Base-by-base conservation (phyloP, 2,888 invertebrate genomes). In the Harpagoxenus sublaevis region DNA sequence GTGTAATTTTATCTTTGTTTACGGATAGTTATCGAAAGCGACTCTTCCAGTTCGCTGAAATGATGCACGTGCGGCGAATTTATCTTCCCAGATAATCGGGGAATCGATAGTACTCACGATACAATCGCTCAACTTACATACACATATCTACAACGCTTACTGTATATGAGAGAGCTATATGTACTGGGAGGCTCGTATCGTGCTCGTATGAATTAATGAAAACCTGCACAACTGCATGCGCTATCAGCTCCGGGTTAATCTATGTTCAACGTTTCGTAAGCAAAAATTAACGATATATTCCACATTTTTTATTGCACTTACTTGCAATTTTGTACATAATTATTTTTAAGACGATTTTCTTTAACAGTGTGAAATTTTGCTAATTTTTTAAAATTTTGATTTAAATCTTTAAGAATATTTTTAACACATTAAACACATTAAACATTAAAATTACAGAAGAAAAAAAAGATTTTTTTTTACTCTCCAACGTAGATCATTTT, bases 151-250 rank as follows among this genome's bases (percentile, higher is more conserved):
- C 31, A 23, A 53, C 10, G 23, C 15, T 3, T 74, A 18, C 60
- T 15, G n/a, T 28, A 57, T 9, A 9, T 15, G 5, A 35, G 35
- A 35, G 35, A 35, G 35, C 6, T 35, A 5, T 35, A 35, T 35
- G 35, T 35, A 35, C 35, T 35, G 6, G 35, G 35, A 35, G 35
- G 6, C 35, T 35, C 35, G 35, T 35, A 35, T 35, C 35, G 35
- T 35, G n/a, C 15, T 57, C 23, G n/a, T 60, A 68, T 70, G 63
- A 77, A 83, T 77, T 83, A 83, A 68, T 83, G 62, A 77, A 78
- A 77, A 77, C 15, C 53, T n/a, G 23, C 9, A 8, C 45, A 39
- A 57, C 39, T 42, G 18, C 53, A 2, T 42, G 18, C 53, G 8
- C n/a, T 35, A 35, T 35, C 35, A 35, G 6, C 35, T 35, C 6